Evolutionary conservation across 1,140 invertebrate species (phyloP).

Genomic region (Scaptomyza graminum): DNA sequence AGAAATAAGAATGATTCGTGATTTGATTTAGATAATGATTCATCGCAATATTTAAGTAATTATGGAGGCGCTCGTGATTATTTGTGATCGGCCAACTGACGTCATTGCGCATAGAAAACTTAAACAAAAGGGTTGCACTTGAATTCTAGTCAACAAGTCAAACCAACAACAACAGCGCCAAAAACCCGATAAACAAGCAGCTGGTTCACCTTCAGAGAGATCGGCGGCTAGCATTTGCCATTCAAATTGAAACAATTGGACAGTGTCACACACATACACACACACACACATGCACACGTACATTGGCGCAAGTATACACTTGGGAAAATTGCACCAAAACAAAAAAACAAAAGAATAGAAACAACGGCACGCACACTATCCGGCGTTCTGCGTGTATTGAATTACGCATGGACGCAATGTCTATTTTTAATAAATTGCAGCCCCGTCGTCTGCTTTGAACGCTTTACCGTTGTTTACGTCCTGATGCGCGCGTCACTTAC

Average conservation of each 20-base stretch:
- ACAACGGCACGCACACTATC: conserved; percentile 30
- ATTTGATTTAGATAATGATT: not conserved
- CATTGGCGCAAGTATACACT: conserved; percentile 10
- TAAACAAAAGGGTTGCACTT: conserved; percentile 40
- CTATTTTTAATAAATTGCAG: conserved; percentile 46
- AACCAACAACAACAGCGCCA: not conserved
- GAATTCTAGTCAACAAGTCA: conserved; percentile 25
- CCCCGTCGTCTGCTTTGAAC: not conserved
- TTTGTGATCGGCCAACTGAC: conserved; percentile 23
- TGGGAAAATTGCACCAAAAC: conserved; percentile 38
- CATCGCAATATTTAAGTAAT: not conserved
- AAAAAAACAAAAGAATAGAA: conserved; percentile 11
- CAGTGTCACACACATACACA: conserved; percentile 1
- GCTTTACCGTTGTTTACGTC: conserved; percentile 48
- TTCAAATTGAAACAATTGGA: conserved; percentile 50
- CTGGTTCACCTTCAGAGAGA: conserved; percentile 44
- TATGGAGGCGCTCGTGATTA: conserved; percentile 1
- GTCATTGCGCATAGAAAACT: conserved; percentile 17
- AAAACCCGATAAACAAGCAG: conserved; percentile 33
- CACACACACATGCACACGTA: conserved; percentile 13
- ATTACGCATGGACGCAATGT: conserved; percentile 39
- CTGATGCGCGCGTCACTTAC: conserved; percentile 48
- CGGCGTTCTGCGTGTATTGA: conserved; percentile 31
- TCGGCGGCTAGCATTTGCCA: conserved; percentile 14
- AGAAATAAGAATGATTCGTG: not conserved